These are phyloP conservation scores for Columbina picui DNA, from an alignment of 2,113 vertebrate species.

Conservation along the genomic window DNA sequence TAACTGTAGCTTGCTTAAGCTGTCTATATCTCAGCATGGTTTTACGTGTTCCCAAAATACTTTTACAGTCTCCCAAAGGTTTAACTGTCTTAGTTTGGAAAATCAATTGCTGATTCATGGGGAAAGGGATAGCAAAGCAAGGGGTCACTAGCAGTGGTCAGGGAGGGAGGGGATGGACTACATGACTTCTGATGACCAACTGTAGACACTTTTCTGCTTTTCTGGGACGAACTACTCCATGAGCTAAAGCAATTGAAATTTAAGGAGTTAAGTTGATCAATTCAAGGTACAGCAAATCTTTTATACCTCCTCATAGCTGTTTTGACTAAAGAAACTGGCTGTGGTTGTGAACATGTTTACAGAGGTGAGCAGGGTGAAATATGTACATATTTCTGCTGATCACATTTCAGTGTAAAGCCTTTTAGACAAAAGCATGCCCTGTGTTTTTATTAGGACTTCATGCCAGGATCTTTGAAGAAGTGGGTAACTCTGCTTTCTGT, in stretches of 20 bases:
- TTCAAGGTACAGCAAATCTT: background rate
- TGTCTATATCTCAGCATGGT: background rate
- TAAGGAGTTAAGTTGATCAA: background rate
- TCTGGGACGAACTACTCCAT: background rate
- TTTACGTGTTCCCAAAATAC: background rate
- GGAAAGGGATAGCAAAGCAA: background rate
- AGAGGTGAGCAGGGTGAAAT: background rate
- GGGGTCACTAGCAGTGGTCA: background rate
- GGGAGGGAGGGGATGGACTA: background rate
- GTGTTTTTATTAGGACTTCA: background rate
- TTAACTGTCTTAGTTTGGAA: background rate
- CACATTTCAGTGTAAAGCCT: background rate
- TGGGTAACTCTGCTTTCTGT: constrained; percentile 5
- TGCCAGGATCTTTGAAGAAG: constrained; percentile 62
- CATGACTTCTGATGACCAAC: background rate
- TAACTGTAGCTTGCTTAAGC: background rate
- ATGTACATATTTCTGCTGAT: background rate
- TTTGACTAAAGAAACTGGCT: background rate
- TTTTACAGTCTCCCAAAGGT: background rate
- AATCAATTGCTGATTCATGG: background rate
- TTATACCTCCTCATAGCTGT: background rate
- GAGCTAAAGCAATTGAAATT: background rate
- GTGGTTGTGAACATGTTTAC: background rate
- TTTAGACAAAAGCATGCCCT: background rate
- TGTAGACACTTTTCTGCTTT: background rate